These are phyloP conservation scores for Diacarnus erythraeanus DNA, from an alignment of 37 sponge, comb jelly and placozoan genomes.

Conservation along the genomic window DNA sequence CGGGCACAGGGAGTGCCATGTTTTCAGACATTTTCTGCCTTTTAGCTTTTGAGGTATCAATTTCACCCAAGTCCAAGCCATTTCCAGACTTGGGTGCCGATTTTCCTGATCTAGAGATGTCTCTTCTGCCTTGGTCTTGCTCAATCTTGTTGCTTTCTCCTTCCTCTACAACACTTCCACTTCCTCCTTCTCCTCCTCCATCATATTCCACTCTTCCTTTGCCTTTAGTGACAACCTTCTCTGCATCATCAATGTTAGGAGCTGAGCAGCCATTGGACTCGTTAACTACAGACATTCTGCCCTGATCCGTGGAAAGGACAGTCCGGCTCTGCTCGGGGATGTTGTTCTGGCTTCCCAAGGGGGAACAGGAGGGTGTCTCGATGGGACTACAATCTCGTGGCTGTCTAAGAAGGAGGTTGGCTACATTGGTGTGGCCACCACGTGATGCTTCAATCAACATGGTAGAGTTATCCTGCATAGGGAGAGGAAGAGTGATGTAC, in stretches of 20 bases:
- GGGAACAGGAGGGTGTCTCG: conserved; percentile 9
- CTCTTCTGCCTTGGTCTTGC: background rate
- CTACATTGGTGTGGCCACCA: conserved; percentile 81
- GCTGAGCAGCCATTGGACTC: background rate
- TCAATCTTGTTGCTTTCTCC: background rate
- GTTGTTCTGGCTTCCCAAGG: background rate
- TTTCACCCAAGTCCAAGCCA: background rate
- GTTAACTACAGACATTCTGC: background rate
- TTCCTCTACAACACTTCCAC: background rate
- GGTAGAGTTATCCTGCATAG: conserved; percentile 71
- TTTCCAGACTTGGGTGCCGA: background rate
- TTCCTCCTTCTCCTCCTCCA: background rate
- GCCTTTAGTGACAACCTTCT: background rate
- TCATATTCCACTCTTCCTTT: background rate
- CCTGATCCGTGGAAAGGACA: background rate
- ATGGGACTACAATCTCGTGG: conserved; percentile 5
- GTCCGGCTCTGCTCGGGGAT: background rate
- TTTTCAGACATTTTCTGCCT: conserved; percentile 16
- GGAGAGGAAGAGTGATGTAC: background rate
- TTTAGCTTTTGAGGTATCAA: conserved; percentile 1
- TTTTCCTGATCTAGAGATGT: background rate
- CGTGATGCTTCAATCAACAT: conserved; percentile 83
- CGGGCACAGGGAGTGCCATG: background rate
- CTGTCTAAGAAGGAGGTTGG: conserved; percentile 67
- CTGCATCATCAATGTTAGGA: too few species aligned